Evolutionary conservation across 2,888 invertebrate genomes (phyloP).

Genomic region (Nomada fabriciana): DNA sequence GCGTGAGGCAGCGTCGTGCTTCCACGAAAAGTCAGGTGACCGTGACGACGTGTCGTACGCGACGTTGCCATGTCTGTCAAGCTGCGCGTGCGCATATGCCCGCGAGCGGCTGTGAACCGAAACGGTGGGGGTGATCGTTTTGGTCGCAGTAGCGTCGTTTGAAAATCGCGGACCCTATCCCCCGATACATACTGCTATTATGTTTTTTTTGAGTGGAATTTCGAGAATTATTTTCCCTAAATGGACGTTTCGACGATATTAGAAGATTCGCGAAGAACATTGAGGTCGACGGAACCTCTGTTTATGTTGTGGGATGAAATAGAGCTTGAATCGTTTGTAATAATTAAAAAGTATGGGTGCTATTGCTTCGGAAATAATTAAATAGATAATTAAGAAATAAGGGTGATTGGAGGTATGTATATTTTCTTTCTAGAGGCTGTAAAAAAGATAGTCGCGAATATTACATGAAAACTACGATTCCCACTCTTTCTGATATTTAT

Average conservation of each 20-base stretch:
- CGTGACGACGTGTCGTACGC: conserved; percentile 74
- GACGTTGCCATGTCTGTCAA: conserved; percentile 68
- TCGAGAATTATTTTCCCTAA: neutral
- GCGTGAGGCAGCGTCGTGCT: conserved; percentile 58
- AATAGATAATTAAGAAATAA: neutral
- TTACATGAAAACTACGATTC: neutral
- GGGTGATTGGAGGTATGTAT: neutral
- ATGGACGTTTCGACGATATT: neutral
- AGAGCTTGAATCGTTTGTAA: neutral
- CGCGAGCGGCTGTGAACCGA: conserved; percentile 47
- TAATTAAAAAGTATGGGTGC: neutral
- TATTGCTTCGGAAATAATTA: neutral
- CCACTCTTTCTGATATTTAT: neutral
- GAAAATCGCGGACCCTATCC: conserved; percentile 33
- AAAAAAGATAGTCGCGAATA: neutral
- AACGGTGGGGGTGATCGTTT: conserved; percentile 35
- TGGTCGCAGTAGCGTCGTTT: conserved; percentile 58
- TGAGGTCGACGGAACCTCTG: neutral
- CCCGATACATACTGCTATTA: neutral
- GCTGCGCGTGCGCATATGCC: conserved; percentile 48
- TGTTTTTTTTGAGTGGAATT: neutral
- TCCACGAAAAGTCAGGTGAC: conserved; percentile 76
- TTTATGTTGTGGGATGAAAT: neutral
- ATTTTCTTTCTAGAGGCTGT: neutral
- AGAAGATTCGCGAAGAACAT: too few species aligned